A percentile compares a stretch with the other conserved stretches of the same genome.
Conservation (phyloP, 2,888 invertebrate species). For the Archaeoteleia sp. region DNA sequence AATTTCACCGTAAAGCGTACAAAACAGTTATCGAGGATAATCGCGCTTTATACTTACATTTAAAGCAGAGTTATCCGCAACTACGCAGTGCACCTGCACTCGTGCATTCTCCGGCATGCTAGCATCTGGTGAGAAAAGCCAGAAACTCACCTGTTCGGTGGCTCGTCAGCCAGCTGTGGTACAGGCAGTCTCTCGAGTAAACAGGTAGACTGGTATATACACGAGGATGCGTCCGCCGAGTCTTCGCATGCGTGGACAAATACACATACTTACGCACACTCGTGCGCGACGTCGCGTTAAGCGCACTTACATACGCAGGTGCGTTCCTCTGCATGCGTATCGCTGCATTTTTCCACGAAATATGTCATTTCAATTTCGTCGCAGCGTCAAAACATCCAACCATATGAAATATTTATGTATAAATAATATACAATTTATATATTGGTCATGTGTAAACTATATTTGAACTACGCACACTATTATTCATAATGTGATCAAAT, state of each 20-base stretch:
- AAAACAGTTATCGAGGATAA: constrained; percentile 37
- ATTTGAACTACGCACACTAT: no score
- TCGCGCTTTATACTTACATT: constrained; percentile 34
- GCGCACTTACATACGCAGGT: constrained; percentile 20
- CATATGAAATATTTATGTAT: no score
- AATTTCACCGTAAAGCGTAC: neutral
- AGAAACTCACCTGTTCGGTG: constrained; percentile 60
- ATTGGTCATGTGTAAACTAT: no score
- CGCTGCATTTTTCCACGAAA: constrained; percentile 30
- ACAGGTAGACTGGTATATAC: constrained; percentile 48
- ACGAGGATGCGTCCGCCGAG: constrained; percentile 38
- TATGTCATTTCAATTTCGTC: constrained; percentile 45
- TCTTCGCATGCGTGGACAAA: constrained; percentile 23
- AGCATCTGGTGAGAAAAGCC: constrained; percentile 60
- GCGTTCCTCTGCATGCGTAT: constrained; percentile 9
- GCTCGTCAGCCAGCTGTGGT: constrained; percentile 60
- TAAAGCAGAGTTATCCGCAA: constrained; percentile 44
- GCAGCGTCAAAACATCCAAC: no score
- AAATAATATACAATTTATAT: no score
- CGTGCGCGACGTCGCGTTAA: constrained; percentile 10
- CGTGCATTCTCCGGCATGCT: constrained; percentile 52
- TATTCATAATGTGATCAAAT: no score
- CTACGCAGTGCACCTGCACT: constrained; percentile 54
- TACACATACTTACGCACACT: constrained; percentile 6
- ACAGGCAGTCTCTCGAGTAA: constrained; percentile 42